Evolutionary conservation across 1,140 invertebrate genomes (phyloP).

Genomic region (Drosophila ficusphila): DNA sequence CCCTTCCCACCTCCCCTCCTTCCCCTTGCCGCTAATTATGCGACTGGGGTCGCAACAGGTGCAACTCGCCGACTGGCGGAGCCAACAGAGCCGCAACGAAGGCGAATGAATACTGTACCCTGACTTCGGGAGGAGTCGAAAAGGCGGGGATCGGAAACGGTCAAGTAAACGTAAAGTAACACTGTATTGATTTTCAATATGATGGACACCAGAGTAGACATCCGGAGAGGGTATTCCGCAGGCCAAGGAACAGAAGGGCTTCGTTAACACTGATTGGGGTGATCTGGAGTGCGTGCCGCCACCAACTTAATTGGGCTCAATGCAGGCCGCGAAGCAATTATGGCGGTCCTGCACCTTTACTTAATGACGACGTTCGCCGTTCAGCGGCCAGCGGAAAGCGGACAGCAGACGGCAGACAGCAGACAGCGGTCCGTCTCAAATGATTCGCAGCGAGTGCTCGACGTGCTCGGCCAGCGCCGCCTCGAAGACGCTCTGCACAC

Average conservation of each 20-base stretch:
- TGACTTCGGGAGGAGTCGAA: background rate
- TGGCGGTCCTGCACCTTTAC: constrained; percentile 49
- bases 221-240: background rate
- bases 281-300: constrained; percentile 27
- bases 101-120: constrained; percentile 30
- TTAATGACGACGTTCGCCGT: constrained; percentile 53
- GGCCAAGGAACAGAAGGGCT: background rate
- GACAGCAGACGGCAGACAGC: too few relatives aligned
- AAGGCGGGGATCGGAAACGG: too few relatives aligned
- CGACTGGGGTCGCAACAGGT: constrained; percentile 43
- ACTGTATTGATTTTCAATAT: too few relatives aligned
- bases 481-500: constrained; percentile 37
- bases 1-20: background rate
- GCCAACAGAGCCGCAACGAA: constrained; percentile 35
- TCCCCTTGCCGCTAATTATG: constrained; percentile 70
- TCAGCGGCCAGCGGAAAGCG: too few relatives aligned
- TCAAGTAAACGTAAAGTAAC: too few relatives aligned
- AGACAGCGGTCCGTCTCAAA: constrained; percentile 1
- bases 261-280: constrained; percentile 36
- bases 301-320: constrained; percentile 50
- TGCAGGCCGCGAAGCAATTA: constrained; percentile 45
- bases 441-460: constrained; percentile 7
- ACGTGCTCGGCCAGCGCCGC: constrained; percentile 11
- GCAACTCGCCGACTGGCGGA: constrained; percentile 25
- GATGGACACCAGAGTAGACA: too few relatives aligned